A percentile compares a stretch with the other conserved stretches of the same genome.
These are phyloP conservation scores for Gymnoscelis rufifasciata DNA, from an alignment of 2,888 invertebrate genomes.

Conservation along the genomic window DNA sequence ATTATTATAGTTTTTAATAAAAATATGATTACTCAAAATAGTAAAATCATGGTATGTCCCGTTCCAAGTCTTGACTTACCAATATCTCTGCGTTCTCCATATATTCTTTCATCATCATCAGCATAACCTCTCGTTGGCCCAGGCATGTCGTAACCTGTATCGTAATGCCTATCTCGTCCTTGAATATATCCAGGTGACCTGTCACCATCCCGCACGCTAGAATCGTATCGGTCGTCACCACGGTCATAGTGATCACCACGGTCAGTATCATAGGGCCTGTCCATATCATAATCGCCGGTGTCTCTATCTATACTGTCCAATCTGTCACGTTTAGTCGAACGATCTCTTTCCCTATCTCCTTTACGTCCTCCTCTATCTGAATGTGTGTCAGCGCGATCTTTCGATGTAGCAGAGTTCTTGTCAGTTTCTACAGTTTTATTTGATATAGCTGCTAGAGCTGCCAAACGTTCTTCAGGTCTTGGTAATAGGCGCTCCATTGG, in stretches of 20 bases:
- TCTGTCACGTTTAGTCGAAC: conserved; percentile 71
- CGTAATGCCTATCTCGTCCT: conserved; percentile 70
- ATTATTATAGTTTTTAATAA: too few relatives aligned
- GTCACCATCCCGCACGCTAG: conserved; percentile 59
- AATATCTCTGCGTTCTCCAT: conserved; percentile 72
- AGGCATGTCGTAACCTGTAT: conserved; percentile 65
- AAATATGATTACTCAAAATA: too few relatives aligned
- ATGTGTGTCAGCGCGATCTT: conserved; percentile 69
- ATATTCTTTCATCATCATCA: conserved; percentile 76
- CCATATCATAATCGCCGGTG: conserved; percentile 70
- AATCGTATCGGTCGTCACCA: conserved; percentile 67
- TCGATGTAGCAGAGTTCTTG: conserved; percentile 66
- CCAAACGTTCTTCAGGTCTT: conserved; percentile 81
- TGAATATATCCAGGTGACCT: conserved; percentile 67
- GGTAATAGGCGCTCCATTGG: conserved; percentile 81
- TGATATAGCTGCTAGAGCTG: conserved; percentile 77
- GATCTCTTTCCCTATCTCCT: conserved; percentile 71
- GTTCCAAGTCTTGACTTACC: too few relatives aligned
- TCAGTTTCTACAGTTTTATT: conserved; percentile 67
- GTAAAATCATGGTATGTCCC: too few relatives aligned
- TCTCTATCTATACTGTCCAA: conserved; percentile 71
- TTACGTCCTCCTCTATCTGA: conserved; percentile 72
- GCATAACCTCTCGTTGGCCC: conserved; percentile 72
- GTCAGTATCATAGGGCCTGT: conserved; percentile 69
- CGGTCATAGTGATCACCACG: conserved; percentile 76